Evolutionary conservation across 2,888 invertebrate species (phyloP).

Genomic region (Eumacrocentrus americanus): DNA sequence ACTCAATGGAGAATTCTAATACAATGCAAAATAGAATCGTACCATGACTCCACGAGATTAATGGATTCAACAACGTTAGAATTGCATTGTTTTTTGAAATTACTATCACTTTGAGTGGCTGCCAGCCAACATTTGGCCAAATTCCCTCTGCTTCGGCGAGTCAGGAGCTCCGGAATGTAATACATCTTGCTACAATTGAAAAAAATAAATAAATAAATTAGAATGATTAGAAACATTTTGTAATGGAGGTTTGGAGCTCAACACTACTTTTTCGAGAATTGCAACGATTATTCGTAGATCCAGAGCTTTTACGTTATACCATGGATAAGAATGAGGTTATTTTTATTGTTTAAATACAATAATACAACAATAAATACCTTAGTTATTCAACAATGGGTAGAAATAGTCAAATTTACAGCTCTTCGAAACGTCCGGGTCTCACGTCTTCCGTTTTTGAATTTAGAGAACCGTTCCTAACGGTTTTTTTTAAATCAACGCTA

Average conservation of each 20-base stretch:
- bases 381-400: no score
- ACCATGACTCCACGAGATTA: conserved; percentile 34
- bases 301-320: no score
- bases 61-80: conserved; percentile 21
- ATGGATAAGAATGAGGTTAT: no score
- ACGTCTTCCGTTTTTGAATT: no score
- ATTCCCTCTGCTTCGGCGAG: conserved; percentile 28
- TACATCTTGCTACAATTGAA: conserved; percentile 36
- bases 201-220: background rate
- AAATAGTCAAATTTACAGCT: no score
- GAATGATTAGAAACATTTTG: background rate
- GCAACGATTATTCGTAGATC: no score
- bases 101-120: conserved; percentile 33
- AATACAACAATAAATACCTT: no score
- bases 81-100: conserved; percentile 31
- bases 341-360: background rate
- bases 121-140: conserved; percentile 42
- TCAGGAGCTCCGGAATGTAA: conserved; percentile 35
- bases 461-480: no score
- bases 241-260: background rate
- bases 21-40: background rate
- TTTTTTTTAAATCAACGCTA: no score
- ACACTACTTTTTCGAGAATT: no score
- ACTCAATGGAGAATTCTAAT: background rate
- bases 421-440: no score